Conservation (phyloP, 53 echinoderm and acorn worm species). For the Astropecten irregularis region DNA sequence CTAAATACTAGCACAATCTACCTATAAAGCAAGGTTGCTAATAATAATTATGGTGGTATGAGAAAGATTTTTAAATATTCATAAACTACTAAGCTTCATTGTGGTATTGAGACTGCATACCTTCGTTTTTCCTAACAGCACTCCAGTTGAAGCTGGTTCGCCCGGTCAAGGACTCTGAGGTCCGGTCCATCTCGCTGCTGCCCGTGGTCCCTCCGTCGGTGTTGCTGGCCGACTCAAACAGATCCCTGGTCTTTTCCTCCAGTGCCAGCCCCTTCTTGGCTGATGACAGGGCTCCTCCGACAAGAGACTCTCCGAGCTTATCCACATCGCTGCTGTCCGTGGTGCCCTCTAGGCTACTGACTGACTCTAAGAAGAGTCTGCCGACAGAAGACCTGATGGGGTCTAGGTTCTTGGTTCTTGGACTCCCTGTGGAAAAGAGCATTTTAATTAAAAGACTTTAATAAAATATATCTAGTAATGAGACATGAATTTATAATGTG, state of each 20-base stretch:
- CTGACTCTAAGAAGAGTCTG: background rate
- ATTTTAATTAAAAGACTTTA: no score
- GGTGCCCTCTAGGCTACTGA: background rate
- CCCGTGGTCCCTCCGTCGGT: slow-evolving; percentile 23
- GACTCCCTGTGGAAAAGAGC: no score
- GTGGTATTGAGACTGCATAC: no score
- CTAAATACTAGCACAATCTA: no score
- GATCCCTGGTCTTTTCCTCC: slow-evolving; percentile 71
- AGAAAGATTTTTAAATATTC: no score
- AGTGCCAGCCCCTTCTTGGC: background rate
- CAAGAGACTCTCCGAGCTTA: background rate
- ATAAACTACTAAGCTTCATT: no score
- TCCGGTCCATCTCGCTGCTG: slow-evolving; percentile 28
- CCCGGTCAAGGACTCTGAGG: background rate
- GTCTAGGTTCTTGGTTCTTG: no score
- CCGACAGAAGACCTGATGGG: background rate
- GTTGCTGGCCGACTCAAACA: slow-evolving; percentile 77
- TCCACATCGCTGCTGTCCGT: slow-evolving; percentile 12
- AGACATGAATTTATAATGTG: no score
- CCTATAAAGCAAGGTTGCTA: no score
- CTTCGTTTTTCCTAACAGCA: slow-evolving; percentile 31
- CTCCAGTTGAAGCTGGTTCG: slow-evolving; percentile 52
- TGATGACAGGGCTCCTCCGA: background rate
- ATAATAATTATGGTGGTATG: no score
- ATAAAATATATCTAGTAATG: no score